Percentiles rank a stretch among this genome's conserved stretches.
These are phyloP conservation scores for Odontothrips loti DNA, from an alignment of 2,888 invertebrate species.

Conservation along the genomic window DNA sequence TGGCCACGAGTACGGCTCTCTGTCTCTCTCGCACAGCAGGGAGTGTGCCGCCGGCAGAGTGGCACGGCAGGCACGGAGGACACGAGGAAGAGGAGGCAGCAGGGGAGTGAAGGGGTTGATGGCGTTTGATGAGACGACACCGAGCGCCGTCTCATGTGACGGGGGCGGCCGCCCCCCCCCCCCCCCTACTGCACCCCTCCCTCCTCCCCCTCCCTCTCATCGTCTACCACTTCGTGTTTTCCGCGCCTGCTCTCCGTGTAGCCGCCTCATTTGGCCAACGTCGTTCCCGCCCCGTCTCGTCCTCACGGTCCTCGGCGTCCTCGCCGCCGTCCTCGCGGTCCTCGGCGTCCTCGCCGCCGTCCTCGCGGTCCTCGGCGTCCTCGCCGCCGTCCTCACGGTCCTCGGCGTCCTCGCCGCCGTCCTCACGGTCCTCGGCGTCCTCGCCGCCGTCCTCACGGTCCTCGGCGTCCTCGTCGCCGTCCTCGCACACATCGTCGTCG, in stretches of 20 bases:
- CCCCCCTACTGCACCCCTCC: background rate
- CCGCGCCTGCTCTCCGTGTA: no score
- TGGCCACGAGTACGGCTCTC: no score
- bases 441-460: background rate
- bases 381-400: background rate
- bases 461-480: background rate
- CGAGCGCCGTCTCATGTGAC: conserved; percentile 9
- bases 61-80: background rate
- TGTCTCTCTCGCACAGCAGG: background rate
- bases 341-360: background rate
- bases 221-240: no score
- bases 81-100: background rate
- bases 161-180: background rate
- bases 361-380: background rate
- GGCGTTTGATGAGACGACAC: conserved; percentile 25
- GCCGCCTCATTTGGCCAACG: no score
- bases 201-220: background rate
- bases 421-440: background rate
- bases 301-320: background rate
- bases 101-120: background rate
- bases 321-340: background rate
- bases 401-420: background rate
- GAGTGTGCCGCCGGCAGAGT: background rate
- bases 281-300: background rate
- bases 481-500: background rate